Conservation (phyloP, 2,888 invertebrate species). For the Netelia virgata region DNA sequence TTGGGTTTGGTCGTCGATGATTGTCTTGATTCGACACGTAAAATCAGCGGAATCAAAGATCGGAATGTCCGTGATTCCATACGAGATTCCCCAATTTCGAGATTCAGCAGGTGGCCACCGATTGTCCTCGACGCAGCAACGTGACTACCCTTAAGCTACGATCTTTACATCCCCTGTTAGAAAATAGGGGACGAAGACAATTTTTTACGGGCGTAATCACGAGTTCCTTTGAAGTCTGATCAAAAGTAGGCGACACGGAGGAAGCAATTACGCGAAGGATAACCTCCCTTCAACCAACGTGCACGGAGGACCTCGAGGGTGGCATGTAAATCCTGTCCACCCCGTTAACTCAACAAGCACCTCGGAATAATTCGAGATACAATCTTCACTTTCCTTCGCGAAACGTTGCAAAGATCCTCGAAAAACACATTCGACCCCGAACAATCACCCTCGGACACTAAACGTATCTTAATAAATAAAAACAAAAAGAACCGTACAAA, state of each 20-base stretch:
- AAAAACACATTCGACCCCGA: not conserved
- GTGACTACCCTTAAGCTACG: slow-evolving; percentile 62
- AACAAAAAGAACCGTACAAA: not conserved
- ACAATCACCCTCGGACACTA: not conserved
- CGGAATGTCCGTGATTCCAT: slow-evolving; percentile 13
- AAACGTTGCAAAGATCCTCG: not conserved
- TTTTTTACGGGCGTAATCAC: slow-evolving; percentile 44
- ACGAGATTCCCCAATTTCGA: not conserved
- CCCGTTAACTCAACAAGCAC: slow-evolving; percentile 1
- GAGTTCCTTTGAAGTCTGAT: slow-evolving; percentile 17
- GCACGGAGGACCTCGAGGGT: not conserved
- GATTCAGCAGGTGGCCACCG: slow-evolving; percentile 43
- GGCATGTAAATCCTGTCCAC: slow-evolving; percentile 6
- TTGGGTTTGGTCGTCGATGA: not conserved
- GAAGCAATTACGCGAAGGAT: not conserved
- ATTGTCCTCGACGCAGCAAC: slow-evolving; percentile 71
- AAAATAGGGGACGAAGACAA: slow-evolving; percentile 19
- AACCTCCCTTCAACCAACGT: slow-evolving; percentile 1
- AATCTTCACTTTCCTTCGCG: not conserved
- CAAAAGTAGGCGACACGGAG: not conserved
- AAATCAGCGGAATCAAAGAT: slow-evolving; percentile 4
- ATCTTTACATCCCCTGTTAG: slow-evolving; percentile 65
- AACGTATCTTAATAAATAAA: not conserved
- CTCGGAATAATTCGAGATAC: slow-evolving; percentile 3
- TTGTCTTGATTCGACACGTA: not conserved